Percentiles rank a stretch among this genome's conserved stretches.
These are phyloP conservation scores for Miniopterus natalensis DNA, from an alignment of 2,113 vertebrate species.

Conservation along the genomic window DNA sequence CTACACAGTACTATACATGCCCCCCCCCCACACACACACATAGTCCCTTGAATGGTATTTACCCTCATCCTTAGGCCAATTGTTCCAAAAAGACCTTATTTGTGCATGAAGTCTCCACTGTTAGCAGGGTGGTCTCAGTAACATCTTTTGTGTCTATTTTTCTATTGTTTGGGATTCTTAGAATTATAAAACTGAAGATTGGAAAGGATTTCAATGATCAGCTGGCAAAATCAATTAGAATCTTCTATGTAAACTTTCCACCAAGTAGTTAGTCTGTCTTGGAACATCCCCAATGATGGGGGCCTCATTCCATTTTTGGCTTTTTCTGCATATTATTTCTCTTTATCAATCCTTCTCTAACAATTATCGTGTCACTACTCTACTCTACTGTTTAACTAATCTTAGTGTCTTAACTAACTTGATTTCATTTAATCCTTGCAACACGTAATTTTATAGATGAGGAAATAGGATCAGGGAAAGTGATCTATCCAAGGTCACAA, in stretches of 20 bases:
- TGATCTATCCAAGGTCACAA: not conserved
- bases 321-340: not conserved
- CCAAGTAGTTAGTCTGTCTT: not conserved
- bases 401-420: not conserved
- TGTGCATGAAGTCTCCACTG: not conserved
- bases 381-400: not conserved
- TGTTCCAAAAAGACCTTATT: not conserved
- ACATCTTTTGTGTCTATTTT: not conserved
- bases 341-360: not conserved
- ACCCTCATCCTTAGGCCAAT: not conserved
- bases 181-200: not conserved
- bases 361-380: not conserved
- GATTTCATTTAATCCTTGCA: not conserved
- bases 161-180: not conserved
- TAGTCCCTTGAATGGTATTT: not conserved
- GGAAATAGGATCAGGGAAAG: not conserved
- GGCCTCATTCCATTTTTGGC: not conserved
- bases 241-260: not conserved
- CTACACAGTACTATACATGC: not conserved
- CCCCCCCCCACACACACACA: not conserved
- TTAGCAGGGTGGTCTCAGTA: not conserved
- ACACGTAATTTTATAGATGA: not conserved
- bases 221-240: not conserved
- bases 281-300: not conserved
- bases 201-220: not conserved